Percentiles rank a stretch among this genome's conserved stretches.
phyloP scores from a whole-genome alignment of 2,888 invertebrate genomes.

The Trissonchulus latispiculum region DNA sequence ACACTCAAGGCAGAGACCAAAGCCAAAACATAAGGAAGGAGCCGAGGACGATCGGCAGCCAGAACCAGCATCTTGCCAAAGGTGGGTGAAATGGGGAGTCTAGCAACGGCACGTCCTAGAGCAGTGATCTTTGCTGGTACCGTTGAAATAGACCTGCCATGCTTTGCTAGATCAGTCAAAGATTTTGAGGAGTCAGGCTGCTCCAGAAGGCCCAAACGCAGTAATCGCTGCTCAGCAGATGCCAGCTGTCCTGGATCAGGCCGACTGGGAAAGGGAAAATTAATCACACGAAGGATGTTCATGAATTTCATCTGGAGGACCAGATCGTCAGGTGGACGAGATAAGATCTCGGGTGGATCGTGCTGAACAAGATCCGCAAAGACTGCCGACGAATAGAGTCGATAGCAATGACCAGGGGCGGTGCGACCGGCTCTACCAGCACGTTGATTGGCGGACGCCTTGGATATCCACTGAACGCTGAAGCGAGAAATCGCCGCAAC shows the following conservation, averaged over 20 bases:
- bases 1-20: conserved; percentile 86
- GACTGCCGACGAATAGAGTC: conserved; percentile 82
- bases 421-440: conserved; percentile 68
- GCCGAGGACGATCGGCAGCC: conserved; percentile 70
- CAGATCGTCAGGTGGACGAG: conserved; percentile 84
- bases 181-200: neutral
- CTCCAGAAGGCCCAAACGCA: conserved; percentile 69
- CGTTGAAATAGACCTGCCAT: no score
- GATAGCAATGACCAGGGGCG: conserved; percentile 71
- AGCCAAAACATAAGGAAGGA: conserved; percentile 63
- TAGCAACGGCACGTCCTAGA: conserved; percentile 72
- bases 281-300: conserved; percentile 71
- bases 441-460: conserved; percentile 87
- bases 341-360: conserved; percentile 73
- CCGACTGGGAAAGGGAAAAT: conserved; percentile 92
- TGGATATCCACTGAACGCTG: conserved; percentile 74
- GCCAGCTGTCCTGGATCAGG: conserved; percentile 69
- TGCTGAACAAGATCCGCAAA: conserved; percentile 76
- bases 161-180: neutral
- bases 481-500: conserved; percentile 61
- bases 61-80: conserved; percentile 89
- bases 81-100: conserved; percentile 81
- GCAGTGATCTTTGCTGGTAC: conserved; percentile 59
- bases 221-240: conserved; percentile 56
- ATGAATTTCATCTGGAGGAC: conserved; percentile 84